Percentiles rank a stretch among this genome's conserved stretches.
These are phyloP conservation scores for Mechanitis mazaeus DNA, from an alignment of 2,888 invertebrate species.

Conservation along the genomic window DNA sequence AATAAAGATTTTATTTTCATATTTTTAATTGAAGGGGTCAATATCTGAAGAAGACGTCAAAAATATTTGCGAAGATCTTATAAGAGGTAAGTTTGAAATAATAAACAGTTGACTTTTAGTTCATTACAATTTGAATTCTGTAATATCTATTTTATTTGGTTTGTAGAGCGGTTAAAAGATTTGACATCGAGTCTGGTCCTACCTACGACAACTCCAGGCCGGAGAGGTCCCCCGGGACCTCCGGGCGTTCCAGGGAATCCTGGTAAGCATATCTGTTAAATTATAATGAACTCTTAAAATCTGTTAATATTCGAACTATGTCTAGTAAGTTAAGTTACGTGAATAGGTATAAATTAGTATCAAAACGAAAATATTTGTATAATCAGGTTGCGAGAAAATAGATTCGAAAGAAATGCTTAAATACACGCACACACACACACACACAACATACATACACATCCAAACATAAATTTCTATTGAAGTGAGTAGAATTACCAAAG, in stretches of 20 bases:
- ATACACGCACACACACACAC: no score
- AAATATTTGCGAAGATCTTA: constrained; percentile 86
- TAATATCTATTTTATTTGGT: not conserved
- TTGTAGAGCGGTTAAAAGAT: constrained; percentile 84
- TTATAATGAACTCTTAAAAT: no score
- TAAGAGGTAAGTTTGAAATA: constrained; percentile 78
- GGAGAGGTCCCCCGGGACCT: constrained; percentile 82
- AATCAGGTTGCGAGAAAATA: no score
- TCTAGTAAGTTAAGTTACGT: no score
- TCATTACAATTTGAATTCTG: constrained; percentile 3
- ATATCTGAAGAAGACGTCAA: constrained; percentile 84
- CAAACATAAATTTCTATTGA: no score
- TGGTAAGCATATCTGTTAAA: constrained; percentile 61
- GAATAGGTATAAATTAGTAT: no score
- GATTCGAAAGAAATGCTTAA: no score
- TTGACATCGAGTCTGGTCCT: constrained; percentile 78
- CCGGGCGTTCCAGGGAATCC: constrained; percentile 82
- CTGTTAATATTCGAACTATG: no score
- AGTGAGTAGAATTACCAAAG: no score
- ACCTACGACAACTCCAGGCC: constrained; percentile 81
- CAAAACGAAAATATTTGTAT: no score
- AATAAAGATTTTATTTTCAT: not conserved
- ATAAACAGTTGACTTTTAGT: no score
- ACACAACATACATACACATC: no score
- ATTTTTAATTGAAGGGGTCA: constrained; percentile 70